Conservation (phyloP, 2,888 invertebrate genomes). For the Cataglyphis altisquamis region DNA sequence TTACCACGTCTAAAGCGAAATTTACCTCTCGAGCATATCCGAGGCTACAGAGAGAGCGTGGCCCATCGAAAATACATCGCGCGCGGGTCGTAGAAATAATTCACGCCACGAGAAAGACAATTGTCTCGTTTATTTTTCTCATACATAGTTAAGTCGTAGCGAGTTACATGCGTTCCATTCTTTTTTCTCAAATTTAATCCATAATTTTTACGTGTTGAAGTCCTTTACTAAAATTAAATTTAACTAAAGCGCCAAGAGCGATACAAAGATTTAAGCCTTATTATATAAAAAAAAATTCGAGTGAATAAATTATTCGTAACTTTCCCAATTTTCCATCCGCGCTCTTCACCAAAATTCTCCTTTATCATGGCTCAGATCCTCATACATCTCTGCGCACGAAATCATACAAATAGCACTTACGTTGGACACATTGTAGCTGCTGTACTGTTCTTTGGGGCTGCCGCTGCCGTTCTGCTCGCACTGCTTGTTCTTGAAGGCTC, state of each 20-base stretch:
- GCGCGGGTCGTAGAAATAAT: constrained; percentile 30
- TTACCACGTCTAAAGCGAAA: constrained; percentile 60
- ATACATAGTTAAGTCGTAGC: neutral
- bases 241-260: neutral
- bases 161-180: neutral
- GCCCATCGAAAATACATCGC: constrained; percentile 37
- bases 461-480: constrained; percentile 85
- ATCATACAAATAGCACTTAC: constrained; percentile 85
- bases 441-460: constrained; percentile 87
- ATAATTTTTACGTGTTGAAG: neutral
- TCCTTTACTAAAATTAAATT: neutral
- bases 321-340: neutral
- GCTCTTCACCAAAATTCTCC: neutral
- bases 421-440: constrained; percentile 87
- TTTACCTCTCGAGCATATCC: constrained; percentile 56
- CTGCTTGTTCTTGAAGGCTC: constrained; percentile 88
- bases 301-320: neutral
- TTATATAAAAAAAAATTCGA: neutral
- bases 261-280: neutral
- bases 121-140: constrained; percentile 11
- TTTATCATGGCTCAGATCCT: neutral
- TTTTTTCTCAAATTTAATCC: neutral
- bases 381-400: neutral
- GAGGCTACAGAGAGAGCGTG: constrained; percentile 37
- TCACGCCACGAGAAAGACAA: constrained; percentile 17